A percentile compares a stretch with the other conserved stretches of the same genome.
Evolutionary conservation across 2,888 invertebrate genomes (phyloP).

Genomic region (Dendrolimus pini): DNA sequence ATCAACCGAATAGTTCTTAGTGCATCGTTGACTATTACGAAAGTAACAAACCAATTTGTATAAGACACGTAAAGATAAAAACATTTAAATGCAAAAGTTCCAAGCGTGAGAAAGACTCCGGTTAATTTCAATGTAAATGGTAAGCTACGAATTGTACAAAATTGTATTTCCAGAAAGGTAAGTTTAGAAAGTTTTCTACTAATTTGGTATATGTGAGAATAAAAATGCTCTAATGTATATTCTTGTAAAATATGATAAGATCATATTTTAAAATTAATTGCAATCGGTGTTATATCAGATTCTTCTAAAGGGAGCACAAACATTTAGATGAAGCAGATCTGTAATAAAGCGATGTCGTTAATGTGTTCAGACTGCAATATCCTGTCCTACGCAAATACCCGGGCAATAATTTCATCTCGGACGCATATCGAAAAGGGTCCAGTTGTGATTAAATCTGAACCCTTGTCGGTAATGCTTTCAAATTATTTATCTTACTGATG

Average conservation of each 20-base stretch:
- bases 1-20: constrained; percentile 4
- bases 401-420: constrained; percentile 34
- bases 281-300: neutral
- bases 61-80: constrained; percentile 20
- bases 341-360: constrained; percentile 10
- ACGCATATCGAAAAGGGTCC: constrained; percentile 20
- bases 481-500: constrained; percentile 33
- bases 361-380: constrained; percentile 47
- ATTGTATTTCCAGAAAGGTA: neutral
- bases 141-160: neutral
- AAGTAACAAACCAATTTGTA: constrained; percentile 22
- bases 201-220: constrained; percentile 10
- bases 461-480: constrained; percentile 14
- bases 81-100: constrained; percentile 17
- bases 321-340: neutral
- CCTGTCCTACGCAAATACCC: constrained; percentile 37
- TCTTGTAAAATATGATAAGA: too few relatives aligned
- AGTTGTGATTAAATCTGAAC: constrained; percentile 30
- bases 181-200: constrained; percentile 8
- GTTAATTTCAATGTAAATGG: constrained; percentile 18
- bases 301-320: neutral
- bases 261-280: neutral
- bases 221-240: constrained; percentile 12
- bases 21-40: constrained; percentile 19
- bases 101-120: constrained; percentile 28